These are phyloP conservation scores for Eudyptes chrysolophus DNA, from an alignment of 2,113 vertebrate genomes.

Conservation along the genomic window DNA sequence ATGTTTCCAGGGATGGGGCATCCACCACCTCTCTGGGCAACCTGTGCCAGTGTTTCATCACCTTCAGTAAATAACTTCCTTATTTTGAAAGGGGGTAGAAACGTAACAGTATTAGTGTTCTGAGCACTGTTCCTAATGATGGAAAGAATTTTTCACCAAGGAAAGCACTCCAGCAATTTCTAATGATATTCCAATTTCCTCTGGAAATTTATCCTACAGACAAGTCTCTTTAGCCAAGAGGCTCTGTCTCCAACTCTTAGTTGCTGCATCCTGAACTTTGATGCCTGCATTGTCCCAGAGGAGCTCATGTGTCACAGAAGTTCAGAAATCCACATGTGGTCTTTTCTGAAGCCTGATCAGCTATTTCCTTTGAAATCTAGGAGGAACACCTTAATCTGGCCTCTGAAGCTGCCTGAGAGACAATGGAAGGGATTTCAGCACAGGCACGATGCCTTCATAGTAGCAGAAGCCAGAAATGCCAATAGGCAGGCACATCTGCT, in stretches of 20 bases:
- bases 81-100: neutral
- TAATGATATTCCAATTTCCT: neutral
- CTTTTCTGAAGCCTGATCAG: slow-evolving; percentile 31
- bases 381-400: neutral
- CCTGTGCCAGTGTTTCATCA: too few relatives aligned
- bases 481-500: neutral
- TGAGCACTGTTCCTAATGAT: neutral
- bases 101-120: neutral
- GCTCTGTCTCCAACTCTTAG: slow-evolving; percentile 1
- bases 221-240: neutral
- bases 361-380: slow-evolving; percentile 48
- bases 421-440: neutral
- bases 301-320: neutral
- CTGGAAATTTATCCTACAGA: neutral
- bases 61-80: neutral
- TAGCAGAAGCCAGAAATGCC: neutral
- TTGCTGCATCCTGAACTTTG: slow-evolving; percentile 57
- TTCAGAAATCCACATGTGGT: slow-evolving; percentile 38
- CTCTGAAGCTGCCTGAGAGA: neutral
- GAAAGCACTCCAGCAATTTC: neutral
- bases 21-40: too few relatives aligned
- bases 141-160: neutral
- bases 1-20: too few relatives aligned
- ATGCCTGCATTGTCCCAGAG: neutral
- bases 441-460: neutral